Evolutionary conservation across 1,140 invertebrate species (phyloP), one percentile per base, ranked within the genome.

Genomic region (Bombus cullumanus): DNA sequence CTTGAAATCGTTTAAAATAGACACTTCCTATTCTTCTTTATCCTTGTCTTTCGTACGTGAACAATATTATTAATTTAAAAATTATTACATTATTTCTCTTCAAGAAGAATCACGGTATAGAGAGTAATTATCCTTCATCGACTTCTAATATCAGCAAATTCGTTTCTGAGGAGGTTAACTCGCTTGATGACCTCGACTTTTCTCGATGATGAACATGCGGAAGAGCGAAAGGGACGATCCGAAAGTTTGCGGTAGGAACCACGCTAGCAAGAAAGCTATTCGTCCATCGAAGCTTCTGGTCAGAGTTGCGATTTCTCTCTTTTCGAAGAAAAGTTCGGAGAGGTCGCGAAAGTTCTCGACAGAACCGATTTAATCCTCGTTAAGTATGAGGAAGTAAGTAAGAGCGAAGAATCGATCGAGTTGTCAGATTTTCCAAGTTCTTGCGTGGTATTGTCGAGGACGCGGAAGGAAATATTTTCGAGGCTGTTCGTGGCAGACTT

Each of bases 241-340:
- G 39, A 68, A n/a, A 34, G 18, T 47, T 31, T 12, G 13, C 15
- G 64, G 31, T 31, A 66, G 25, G 47, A 41, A 4, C 8, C 2
- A 34, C 10, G 25, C 28, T 43, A 57, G 57, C 41, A 57, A 39
- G n/a, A 39, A 66, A 64, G 68, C 8, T 59, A 75, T 81, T 81
- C 84, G 79, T 81, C 62, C 62, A 69, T 57, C 34, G 31, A 69
- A 76, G 34, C n/a, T 82, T 81, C 57, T 34, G 12, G n/a, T 15
- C 59, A 64, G 43, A 66, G 22, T 22, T 41, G 39, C 15, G 66
- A 43, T 68, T 9, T 68, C 9, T 25, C 8, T 37, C 18, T 10
- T 31, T 22, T 34, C 66, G 18, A 62, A 64, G n/a, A 12, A 12
- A 31, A 71, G 69, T 39, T 72, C 18, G 13, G 41, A 41, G 22